Evolutionary conservation across 2,888 invertebrate genomes (phyloP).

Genomic region (Acanthacorydalis orientalis): DNA sequence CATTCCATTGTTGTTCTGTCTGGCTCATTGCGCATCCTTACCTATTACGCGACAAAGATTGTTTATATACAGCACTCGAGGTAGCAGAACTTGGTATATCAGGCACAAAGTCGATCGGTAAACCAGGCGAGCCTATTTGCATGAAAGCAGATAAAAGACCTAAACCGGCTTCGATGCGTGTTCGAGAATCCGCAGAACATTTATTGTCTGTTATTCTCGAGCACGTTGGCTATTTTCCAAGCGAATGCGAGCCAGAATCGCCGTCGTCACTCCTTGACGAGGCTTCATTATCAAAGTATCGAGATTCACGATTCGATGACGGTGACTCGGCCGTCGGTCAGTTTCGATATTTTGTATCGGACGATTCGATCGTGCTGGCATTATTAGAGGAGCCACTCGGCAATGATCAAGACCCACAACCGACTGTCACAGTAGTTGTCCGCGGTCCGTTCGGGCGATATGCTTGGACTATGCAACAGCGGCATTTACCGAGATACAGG

Average conservation of each 20-base stretch:
- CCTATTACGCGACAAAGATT: conserved; percentile 79
- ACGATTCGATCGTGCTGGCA: conserved; percentile 76
- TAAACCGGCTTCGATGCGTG: conserved; percentile 94
- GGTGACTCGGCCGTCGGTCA: conserved; percentile 44
- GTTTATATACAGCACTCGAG: conserved; percentile 83
- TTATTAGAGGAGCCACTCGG: conserved; percentile 82
- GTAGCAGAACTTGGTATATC: conserved; percentile 96
- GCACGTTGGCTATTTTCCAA: conserved; percentile 74
- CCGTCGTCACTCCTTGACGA: conserved; percentile 80
- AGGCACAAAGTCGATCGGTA: conserved; percentile 76
- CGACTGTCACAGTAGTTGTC: conserved; percentile 75
- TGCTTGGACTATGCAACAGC: conserved; percentile 81
- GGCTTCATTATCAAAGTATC: conserved; percentile 59
- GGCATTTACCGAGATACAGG: conserved; percentile 74
- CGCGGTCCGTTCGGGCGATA: conserved; percentile 88
- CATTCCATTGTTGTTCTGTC: conserved; percentile 78
- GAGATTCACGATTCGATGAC: conserved; percentile 42
- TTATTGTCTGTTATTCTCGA: conserved; percentile 80
- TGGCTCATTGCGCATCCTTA: conserved; percentile 88
- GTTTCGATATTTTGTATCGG: conserved; percentile 81
- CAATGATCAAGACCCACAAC: conserved; percentile 86
- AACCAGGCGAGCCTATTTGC: conserved; percentile 75
- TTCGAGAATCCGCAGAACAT: conserved; percentile 93
- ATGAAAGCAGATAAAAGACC: conserved; percentile 92
- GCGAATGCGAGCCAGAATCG: conserved; percentile 68